Evolutionary conservation across 2,797 vertebrate genomes (phyloP), one percentile per base, ranked within the genome.

Genomic region (Muscicapa comitata): DNA sequence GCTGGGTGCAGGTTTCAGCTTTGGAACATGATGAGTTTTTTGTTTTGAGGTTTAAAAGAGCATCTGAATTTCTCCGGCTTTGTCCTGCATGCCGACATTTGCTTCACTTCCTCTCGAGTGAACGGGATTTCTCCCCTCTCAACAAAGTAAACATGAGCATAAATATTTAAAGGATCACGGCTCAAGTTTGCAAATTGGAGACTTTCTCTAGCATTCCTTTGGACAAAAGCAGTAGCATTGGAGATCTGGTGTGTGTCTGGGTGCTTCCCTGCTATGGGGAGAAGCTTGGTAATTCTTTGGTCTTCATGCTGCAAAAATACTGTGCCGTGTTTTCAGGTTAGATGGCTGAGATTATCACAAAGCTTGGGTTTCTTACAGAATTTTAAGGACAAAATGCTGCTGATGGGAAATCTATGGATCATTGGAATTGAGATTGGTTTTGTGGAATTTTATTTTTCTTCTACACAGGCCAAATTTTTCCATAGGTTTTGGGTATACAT

Each of bases 191-290:
- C 82, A 70, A 79, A 86, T 84, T 79, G 0, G 18, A 86, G 86
- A 78, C 89, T 93, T 96, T 94, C 90, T 92, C 62, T 50, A 26
- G 68, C 72, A 63, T 96, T 92, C 82, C 90, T 95, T 57, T 42
- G 81, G 75, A 79, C 71, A 78, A 72, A 86, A 90, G 88, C 77
- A 42, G 66, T 11, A 15, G 37, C 17, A 2, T 4, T 0, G 0
- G 59, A 63, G 74, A 7, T 57, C n/a, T 73, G 47, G 43, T n/a
- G 48, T 48, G 37, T 57, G 77, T 50, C 76, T 81, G 59, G 23
- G 33, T 66, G 29, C 45, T 78, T 65, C 66, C 40, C 19, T 33
- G 24, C 54, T 75, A 43, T 29, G 55, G 59, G 24, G 33, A 81
- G 63, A 75, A 63, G 28, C 40, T 24, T 2, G 8, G 25, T 54